phyloP scores from a whole-genome alignment of 2,797 vertebrate species.

The Rachycentron canadum region DNA sequence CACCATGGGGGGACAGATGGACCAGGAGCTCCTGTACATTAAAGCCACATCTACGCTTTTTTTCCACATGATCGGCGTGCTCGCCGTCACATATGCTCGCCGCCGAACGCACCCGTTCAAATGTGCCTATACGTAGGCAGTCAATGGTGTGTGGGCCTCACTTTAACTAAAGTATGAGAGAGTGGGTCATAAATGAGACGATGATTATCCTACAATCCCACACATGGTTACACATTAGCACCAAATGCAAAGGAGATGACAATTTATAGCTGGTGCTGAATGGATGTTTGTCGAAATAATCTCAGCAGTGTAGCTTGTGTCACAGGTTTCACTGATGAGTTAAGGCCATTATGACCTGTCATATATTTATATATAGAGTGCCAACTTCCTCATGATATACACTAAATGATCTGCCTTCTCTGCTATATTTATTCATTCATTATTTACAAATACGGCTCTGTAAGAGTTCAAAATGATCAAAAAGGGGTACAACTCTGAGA shows the following conservation, averaged over 20 bases:
- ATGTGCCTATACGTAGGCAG: constrained; percentile 8
- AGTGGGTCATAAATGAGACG: constrained; percentile 37
- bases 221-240: constrained; percentile 34
- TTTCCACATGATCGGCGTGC: constrained; percentile 3
- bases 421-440: not conserved
- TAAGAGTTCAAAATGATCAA: constrained; percentile 2
- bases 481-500: not conserved
- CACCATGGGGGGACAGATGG: constrained; percentile 41
- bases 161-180: not conserved
- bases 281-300: not conserved
- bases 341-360: not conserved
- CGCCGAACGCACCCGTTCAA: constrained; percentile 6
- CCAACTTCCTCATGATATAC: not conserved
- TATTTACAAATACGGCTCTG: not conserved
- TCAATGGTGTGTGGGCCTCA: constrained; percentile 22
- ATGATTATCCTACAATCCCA: constrained; percentile 31
- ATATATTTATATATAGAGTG: too few species aligned
- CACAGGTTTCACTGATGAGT: not conserved
- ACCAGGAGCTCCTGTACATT: constrained; percentile 15
- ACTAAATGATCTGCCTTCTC: not conserved
- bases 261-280: constrained; percentile 13
- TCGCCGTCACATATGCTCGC: constrained; percentile 25
- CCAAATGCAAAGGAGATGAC: constrained; percentile 24
- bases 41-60: not conserved
- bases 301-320: not conserved